These are phyloP conservation scores for Copsychus sechellarum DNA, from an alignment of 2,113 vertebrate genomes.

Conservation along the genomic window DNA sequence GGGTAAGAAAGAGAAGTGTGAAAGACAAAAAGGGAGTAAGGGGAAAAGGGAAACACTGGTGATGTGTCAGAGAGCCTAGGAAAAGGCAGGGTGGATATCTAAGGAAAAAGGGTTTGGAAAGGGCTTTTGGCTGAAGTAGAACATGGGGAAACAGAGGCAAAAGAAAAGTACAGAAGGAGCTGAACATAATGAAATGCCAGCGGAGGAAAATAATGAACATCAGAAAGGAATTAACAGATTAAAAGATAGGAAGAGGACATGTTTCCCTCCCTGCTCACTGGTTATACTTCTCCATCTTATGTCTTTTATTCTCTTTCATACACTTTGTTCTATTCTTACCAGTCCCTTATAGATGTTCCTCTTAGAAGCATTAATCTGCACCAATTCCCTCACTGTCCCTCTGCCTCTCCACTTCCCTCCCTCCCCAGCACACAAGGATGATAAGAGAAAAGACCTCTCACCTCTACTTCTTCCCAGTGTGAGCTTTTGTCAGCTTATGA, in stretches of 20 bases:
- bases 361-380: not conserved
- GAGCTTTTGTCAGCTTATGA: not conserved
- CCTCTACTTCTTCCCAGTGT: not conserved
- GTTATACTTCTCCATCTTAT: not conserved
- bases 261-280: not conserved
- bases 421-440: not conserved
- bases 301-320: not conserved
- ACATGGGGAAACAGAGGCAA: not conserved
- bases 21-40: not conserved
- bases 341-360: not conserved
- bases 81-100: not conserved
- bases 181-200: not conserved
- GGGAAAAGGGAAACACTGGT: not conserved
- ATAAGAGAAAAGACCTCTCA: slow-evolving; percentile 5
- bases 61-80: not conserved
- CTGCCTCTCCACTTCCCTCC: not conserved
- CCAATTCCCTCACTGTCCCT: not conserved
- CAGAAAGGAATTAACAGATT: not conserved
- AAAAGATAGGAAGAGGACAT: not conserved
- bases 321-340: not conserved
- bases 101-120: not conserved
- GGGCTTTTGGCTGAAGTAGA: not conserved
- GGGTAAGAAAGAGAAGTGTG: not conserved
- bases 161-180: not conserved
- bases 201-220: not conserved